Evolutionary conservation across 2,888 invertebrate species (phyloP).

Genomic region (Lochmaea capreae): DNA sequence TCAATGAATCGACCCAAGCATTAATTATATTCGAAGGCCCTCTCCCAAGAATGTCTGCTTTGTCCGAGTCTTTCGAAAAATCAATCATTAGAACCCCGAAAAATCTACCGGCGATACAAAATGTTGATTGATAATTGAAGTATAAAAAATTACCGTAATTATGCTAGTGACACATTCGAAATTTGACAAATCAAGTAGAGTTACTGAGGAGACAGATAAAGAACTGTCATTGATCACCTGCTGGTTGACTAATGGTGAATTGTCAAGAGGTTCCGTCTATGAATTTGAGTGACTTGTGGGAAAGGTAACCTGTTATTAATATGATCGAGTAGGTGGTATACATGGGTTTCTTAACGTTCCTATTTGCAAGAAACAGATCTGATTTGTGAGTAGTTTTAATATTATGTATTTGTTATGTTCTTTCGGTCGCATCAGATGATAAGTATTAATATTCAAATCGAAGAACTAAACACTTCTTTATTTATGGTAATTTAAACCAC

Average conservation of each 20-base stretch:
- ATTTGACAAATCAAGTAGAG: conserved; percentile 55
- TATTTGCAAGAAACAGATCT: conserved; percentile 34
- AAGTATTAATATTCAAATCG: neutral
- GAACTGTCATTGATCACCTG: conserved; percentile 56
- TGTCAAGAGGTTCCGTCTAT: conserved; percentile 40
- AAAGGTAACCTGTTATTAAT: conserved; percentile 45
- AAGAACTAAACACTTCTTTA: conserved; percentile 8
- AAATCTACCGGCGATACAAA: conserved; percentile 17
- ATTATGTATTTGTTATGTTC: conserved; percentile 16
- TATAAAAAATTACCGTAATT: conserved; percentile 52
- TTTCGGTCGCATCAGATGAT: conserved; percentile 9
- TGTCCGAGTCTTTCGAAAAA: conserved; percentile 3
- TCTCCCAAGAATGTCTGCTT: conserved; percentile 1
- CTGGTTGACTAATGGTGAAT: conserved; percentile 57
- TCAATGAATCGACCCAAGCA: neutral
- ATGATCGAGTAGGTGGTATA: conserved; percentile 35
- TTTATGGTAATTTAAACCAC: conserved; percentile 8
- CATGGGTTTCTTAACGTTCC: conserved; percentile 21
- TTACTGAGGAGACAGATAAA: conserved; percentile 50
- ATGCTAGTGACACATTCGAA: conserved; percentile 53
- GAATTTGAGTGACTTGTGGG: conserved; percentile 49
- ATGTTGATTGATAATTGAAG: conserved; percentile 47
- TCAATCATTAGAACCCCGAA: conserved; percentile 28
- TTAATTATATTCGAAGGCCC: neutral
- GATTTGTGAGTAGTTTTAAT: conserved; percentile 6